Conservation (phyloP, 2,113 vertebrate species). For the Dicrurus megarhynchus region DNA sequence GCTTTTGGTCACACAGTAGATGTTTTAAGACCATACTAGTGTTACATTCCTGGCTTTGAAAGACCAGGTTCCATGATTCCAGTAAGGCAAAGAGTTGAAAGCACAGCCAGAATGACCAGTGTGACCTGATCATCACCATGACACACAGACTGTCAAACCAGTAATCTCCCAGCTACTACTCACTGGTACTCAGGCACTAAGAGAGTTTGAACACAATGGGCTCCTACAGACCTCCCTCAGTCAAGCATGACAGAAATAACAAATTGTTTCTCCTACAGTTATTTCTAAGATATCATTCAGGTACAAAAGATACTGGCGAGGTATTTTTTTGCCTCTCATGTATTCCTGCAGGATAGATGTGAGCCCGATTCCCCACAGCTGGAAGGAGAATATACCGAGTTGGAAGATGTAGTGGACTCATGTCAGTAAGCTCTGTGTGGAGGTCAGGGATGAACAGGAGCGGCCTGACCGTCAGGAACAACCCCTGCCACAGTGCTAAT, state of each 20-base stretch:
- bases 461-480: neutral
- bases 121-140: neutral
- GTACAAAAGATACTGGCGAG: neutral
- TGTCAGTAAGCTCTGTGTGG: neutral
- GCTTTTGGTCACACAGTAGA: neutral
- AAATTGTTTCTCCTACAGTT: fast-evolving
- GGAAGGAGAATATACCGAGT: neutral
- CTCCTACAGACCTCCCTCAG: neutral
- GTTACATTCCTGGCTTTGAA: neutral
- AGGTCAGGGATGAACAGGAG: neutral
- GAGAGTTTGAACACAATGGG: neutral
- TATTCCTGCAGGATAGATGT: neutral
- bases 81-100: neutral
- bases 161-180: neutral
- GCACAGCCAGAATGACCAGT: neutral
- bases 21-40: neutral
- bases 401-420: neutral
- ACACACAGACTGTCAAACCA: neutral
- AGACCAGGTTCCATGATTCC: neutral
- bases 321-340: neutral
- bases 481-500: neutral
- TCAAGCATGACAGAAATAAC: neutral
- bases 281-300: neutral
- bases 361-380: neutral
- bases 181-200: neutral